phyloP scores from a whole-genome alignment of 2,797 vertebrate genomes.

The Hylomyscus alleni region DNA sequence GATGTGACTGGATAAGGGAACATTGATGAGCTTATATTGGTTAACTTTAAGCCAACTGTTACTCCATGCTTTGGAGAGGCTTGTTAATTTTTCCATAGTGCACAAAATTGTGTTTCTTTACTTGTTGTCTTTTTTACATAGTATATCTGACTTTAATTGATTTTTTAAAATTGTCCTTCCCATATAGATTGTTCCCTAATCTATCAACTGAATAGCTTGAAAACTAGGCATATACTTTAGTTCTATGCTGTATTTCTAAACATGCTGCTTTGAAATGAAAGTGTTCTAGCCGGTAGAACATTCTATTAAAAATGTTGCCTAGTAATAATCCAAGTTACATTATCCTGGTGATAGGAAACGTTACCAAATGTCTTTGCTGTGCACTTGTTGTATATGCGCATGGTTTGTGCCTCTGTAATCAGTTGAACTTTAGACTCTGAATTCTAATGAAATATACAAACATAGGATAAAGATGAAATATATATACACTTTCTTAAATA shows the following conservation, averaged over 20 bases:
- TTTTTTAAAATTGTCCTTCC: background rate
- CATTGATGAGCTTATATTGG: background rate
- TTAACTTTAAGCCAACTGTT: constrained; percentile 14
- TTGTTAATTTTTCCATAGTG: constrained; percentile 42
- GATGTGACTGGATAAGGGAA: constrained; percentile 14
- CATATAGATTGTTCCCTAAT: background rate
- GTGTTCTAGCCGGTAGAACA: background rate
- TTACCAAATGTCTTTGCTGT: background rate
- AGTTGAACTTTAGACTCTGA: constrained; percentile 1
- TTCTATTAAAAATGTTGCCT: background rate
- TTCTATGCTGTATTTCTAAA: constrained; percentile 18
- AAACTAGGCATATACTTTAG: constrained; percentile 25
- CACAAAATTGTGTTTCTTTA: constrained; percentile 63
- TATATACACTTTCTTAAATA: background rate
- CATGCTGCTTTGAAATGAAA: constrained; percentile 16
- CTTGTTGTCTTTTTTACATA: constrained; percentile 5
- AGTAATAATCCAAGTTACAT: background rate
- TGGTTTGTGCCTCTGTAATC: background rate
- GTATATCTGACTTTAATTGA: constrained; percentile 56
- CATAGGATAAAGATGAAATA: background rate
- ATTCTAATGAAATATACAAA: background rate
- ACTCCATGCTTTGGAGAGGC: background rate
- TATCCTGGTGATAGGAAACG: background rate
- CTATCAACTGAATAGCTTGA: constrained; percentile 21
- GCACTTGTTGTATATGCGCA: background rate